These are phyloP conservation scores for Triplophysa dalaica DNA, from an alignment of 2,113 vertebrate species.

Conservation along the genomic window DNA sequence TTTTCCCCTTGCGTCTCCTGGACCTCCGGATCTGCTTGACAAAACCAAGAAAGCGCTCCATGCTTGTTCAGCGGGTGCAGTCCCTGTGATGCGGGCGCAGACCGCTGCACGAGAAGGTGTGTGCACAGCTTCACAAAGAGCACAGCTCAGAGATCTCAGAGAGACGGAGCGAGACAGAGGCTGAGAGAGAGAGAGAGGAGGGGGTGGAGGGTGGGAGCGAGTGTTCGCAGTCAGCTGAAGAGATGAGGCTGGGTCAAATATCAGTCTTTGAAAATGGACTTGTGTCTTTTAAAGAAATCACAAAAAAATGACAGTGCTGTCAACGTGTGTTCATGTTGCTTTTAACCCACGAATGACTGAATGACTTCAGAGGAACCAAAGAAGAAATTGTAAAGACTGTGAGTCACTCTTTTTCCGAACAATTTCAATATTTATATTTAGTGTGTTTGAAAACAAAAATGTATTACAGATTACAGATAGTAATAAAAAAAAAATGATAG, in stretches of 20 bases:
- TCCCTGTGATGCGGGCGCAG: conserved; percentile 50
- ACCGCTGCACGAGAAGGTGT: conserved; percentile 39
- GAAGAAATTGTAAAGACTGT: no score
- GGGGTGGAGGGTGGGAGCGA: conserved; percentile 9
- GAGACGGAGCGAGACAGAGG: conserved; percentile 15
- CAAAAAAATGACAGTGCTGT: neutral
- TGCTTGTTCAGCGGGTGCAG: conserved; percentile 63
- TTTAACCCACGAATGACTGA: no score
- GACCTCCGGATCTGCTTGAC: conserved; percentile 90
- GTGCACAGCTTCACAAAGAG: conserved; percentile 49
- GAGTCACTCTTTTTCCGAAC: no score
- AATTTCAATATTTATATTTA: no score
- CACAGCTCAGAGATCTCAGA: conserved; percentile 5
- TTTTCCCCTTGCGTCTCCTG: conserved; percentile 91
- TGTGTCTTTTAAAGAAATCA: conserved; percentile 16
- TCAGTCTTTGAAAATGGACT: conserved; percentile 36
- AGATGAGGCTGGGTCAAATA: conserved; percentile 47
- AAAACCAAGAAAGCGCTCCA: conserved; percentile 95
- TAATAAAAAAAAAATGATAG: no score
- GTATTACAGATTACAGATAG: no score
- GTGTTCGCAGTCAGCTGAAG: conserved; percentile 32
- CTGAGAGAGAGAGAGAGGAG: neutral
- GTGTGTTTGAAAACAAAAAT: no score
- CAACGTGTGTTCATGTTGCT: no score
- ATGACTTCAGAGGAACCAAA: no score